Evolutionary conservation across 2,888 invertebrate species (phyloP).

Genomic region (Conops quadrifasciatus): DNA sequence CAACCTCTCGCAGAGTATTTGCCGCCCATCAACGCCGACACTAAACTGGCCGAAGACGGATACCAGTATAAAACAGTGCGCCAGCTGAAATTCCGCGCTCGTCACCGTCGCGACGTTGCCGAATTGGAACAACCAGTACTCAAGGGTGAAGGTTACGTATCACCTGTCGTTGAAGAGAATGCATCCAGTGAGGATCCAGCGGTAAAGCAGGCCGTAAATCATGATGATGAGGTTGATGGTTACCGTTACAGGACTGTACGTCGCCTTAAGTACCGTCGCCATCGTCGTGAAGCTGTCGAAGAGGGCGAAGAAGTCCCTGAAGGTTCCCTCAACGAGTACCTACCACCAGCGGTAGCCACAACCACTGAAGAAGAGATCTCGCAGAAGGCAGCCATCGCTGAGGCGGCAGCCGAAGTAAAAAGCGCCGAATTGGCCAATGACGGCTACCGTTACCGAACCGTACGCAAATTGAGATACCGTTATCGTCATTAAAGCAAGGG

Average conservation of each 20-base stretch:
- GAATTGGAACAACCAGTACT: constrained; percentile 35
- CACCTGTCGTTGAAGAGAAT: constrained; percentile 50
- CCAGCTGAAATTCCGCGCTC: constrained; percentile 46
- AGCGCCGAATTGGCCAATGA: constrained; percentile 59
- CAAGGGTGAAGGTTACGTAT: constrained; percentile 61
- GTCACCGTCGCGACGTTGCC: constrained; percentile 56
- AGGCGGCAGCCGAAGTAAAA: constrained; percentile 47
- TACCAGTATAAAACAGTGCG: constrained; percentile 57
- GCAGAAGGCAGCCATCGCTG: constrained; percentile 26
- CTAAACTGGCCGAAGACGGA: constrained; percentile 53
- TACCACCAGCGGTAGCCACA: constrained; percentile 50
- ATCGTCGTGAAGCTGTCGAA: constrained; percentile 55
- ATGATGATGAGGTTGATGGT: constrained; percentile 59
- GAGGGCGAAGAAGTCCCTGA: constrained; percentile 41
- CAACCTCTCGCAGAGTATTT: constrained; percentile 55
- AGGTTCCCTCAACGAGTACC: constrained; percentile 50
- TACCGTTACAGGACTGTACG: constrained; percentile 62
- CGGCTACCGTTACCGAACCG: constrained; percentile 62
- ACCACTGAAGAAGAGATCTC: not conserved
- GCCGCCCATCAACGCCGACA: constrained; percentile 51
- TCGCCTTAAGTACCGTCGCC: constrained; percentile 58
- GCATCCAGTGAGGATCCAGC: constrained; percentile 51
- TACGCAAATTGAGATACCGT: constrained; percentile 58
- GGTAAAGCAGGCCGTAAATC: constrained; percentile 56
- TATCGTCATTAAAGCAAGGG: constrained; percentile 57